Conservation (phyloP, 2,888 invertebrate genomes). For the Cryptophagus acutangulus region DNA sequence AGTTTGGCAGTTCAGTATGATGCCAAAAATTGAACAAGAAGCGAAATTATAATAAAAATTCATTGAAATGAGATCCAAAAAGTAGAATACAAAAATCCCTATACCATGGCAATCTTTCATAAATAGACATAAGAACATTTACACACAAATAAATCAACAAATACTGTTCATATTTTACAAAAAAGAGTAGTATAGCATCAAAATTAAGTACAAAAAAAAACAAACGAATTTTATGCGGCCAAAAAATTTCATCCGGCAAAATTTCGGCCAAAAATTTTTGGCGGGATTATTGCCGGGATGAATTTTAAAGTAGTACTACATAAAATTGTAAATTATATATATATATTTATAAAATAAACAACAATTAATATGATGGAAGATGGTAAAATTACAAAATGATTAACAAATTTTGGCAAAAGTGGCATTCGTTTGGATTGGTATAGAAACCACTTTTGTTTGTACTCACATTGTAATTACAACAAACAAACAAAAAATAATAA, state of each 20-base stretch:
- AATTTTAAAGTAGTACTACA: conserved; percentile 24
- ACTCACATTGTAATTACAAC: conserved; percentile 35
- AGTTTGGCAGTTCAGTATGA: conserved; percentile 33
- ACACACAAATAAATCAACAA: conserved; percentile 28
- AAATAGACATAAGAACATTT: conserved; percentile 32
- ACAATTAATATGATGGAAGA: conserved; percentile 40
- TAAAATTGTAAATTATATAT: conserved; percentile 27
- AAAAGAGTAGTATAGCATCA: conserved; percentile 23
- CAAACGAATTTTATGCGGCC: no score
- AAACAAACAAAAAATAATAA: conserved; percentile 9
- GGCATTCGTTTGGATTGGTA: conserved; percentile 15
- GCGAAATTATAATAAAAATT: conserved; percentile 21
- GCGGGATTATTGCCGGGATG: no score
- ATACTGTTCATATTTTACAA: conserved; percentile 31
- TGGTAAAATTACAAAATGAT: conserved; percentile 37
- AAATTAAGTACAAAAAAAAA: conserved; percentile 14
- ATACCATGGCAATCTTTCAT: conserved; percentile 43
- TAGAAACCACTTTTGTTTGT: conserved; percentile 31
- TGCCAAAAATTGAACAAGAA: conserved; percentile 23
- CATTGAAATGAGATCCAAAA: conserved; percentile 43
- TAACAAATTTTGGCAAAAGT: conserved; percentile 27
- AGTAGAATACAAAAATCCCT: conserved; percentile 41
- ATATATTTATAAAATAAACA: conserved; percentile 44
- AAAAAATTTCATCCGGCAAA: no score
- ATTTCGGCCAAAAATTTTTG: no score